Evolutionary conservation across 1,140 invertebrate species (phyloP), one percentile per base, ranked within the genome.

Genomic region (Chrysoperla carnea): DNA sequence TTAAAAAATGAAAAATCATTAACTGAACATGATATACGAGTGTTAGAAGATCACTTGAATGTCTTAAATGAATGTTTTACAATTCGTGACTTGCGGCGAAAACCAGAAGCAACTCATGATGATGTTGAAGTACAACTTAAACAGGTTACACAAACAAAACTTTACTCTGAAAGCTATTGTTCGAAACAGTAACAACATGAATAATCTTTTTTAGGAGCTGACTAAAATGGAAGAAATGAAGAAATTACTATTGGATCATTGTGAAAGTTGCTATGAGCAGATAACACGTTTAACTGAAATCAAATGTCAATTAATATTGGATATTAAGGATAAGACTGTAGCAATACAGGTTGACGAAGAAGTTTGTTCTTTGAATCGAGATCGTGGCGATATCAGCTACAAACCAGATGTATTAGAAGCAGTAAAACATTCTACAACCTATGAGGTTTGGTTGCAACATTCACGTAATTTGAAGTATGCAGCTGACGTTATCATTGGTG

Each of bases 191-290:
- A n/a, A n/a, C n/a, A n/a, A n/a, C n/a, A n/a, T n/a, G n/a, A n/a
- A n/a, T n/a, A n/a, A n/a, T n/a, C n/a, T n/a, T 41, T 60, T 65
- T 6, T 54, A 83, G 78, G 84, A 88, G 63, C 62, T 81, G 13
- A 71, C 72, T 39, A 69, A 83, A 4, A 70, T 84, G 31, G 80
- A 86, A 57, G 74, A 71, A 27, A 76, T 82, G 44, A 81, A 84
- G 52, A 74, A 75, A 48, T 56, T 77, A 47, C 57, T 87, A 27
- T 72, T 78, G 36, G 73, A 78, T 43, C 73, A 78, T 44, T 77
- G 78, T 48, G 75, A 83, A 53, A 74, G 76, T 29, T 72, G 80
- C 0, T 89, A 85, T 80, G 82, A 90, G 55, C 87, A 88, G 59
- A 64, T 88, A 8, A 84, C 81, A 54, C 70, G 77, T 28, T 60